phyloP scores from a whole-genome alignment of 2,888 invertebrate species.

The Stenurella melanura region DNA sequence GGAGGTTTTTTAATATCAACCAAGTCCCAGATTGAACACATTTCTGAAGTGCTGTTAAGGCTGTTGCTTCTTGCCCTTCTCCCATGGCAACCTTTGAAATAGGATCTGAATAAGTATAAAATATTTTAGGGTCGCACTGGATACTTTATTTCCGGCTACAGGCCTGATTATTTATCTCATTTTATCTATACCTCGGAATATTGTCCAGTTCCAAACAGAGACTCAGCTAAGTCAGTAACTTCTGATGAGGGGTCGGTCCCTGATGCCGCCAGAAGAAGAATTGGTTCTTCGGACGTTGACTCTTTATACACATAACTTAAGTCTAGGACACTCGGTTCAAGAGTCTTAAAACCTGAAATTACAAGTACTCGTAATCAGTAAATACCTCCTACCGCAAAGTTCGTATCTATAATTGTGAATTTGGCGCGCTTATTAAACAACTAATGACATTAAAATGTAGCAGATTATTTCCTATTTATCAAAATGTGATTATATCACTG shows the following conservation, averaged over 20 bases:
- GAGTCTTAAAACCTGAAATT: slow-evolving; percentile 57
- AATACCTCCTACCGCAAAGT: too few relatives aligned
- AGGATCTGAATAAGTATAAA: not conserved
- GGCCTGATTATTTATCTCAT: too few relatives aligned
- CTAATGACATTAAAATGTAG: too few relatives aligned
- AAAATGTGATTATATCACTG: too few relatives aligned
- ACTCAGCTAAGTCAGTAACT: slow-evolving; percentile 80
- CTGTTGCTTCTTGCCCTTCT: slow-evolving; percentile 83
- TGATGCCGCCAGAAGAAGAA: slow-evolving; percentile 89
- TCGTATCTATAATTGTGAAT: too few relatives aligned
- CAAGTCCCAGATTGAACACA: slow-evolving; percentile 81
- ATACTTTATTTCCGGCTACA: too few relatives aligned
- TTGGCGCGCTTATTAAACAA: too few relatives aligned
- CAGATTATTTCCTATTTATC: too few relatives aligned
- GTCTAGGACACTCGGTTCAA: slow-evolving; percentile 69
- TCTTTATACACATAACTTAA: slow-evolving; percentile 76
- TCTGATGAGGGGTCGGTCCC: slow-evolving; percentile 95
- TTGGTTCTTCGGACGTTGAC: slow-evolving; percentile 79
- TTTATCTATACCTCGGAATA: slow-evolving; percentile 38
- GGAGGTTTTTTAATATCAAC: slow-evolving; percentile 88
- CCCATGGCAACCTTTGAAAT: slow-evolving; percentile 83
- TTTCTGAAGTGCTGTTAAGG: slow-evolving; percentile 77
- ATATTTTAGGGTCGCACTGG: too few relatives aligned
- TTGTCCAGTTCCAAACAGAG: slow-evolving; percentile 46
- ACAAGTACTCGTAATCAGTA: slow-evolving; percentile 30